Evolutionary conservation across 2,113 vertebrate species (phyloP).

Genomic region (Melanocharis versteri): DNA sequence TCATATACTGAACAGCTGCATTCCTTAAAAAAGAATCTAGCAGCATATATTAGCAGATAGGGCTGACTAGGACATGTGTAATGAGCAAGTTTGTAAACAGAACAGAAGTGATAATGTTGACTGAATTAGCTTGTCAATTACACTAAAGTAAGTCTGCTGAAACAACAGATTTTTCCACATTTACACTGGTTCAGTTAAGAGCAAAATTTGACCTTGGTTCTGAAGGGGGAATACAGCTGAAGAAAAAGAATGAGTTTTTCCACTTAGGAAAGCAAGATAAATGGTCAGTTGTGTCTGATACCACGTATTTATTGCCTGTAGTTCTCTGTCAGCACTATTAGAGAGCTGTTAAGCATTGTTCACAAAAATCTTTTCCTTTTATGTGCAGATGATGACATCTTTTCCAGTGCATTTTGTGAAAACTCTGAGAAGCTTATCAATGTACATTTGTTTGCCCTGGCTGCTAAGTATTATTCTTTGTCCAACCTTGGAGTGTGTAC

Average conservation of each 20-base stretch:
- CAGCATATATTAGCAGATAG: neutral
- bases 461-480: slow-evolving; percentile 79
- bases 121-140: neutral
- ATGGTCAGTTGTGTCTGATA: neutral
- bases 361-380: neutral
- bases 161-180: neutral
- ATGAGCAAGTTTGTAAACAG: neutral
- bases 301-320: neutral
- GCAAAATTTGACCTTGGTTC: neutral
- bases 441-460: slow-evolving; percentile 73
- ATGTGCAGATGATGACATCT: slow-evolving; percentile 52
- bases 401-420: slow-evolving; percentile 80
- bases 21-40: neutral
- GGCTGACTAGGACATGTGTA: neutral
- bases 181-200: neutral
- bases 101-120: neutral
- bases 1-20: neutral
- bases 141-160: neutral
- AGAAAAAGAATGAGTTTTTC: neutral
- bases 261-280: neutral
- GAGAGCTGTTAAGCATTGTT: neutral
- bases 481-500: slow-evolving; percentile 80
- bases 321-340: neutral
- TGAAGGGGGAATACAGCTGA: neutral
- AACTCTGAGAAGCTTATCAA: slow-evolving; percentile 78